Evolutionary conservation across 2,113 vertebrate genomes (phyloP).

Genomic region (Nothocercus julius): DNA sequence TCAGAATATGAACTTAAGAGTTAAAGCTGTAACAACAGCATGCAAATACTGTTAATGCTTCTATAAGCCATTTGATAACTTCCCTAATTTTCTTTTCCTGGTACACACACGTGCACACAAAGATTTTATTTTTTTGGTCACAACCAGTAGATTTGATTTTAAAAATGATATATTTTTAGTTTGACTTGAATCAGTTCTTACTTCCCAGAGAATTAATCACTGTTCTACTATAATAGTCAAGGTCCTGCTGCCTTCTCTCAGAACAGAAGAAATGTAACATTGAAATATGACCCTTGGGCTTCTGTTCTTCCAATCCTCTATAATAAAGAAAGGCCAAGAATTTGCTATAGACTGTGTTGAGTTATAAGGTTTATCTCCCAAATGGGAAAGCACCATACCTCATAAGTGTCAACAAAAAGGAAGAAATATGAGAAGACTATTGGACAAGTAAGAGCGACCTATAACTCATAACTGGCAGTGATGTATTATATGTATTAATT

Average conservation of each 20-base stretch:
- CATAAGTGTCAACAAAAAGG: conserved; percentile 43
- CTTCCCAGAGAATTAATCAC: conserved; percentile 70
- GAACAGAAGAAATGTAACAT: conserved; percentile 55
- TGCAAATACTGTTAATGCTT: background rate
- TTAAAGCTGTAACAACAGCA: background rate
- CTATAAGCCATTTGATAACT: background rate
- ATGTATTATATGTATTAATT: conserved; percentile 62
- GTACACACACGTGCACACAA: background rate
- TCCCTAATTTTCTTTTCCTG: background rate
- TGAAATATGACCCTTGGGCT: conserved; percentile 73
- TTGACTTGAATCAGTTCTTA: conserved; percentile 64
- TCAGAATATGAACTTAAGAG: background rate
- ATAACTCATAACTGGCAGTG: conserved; percentile 45
- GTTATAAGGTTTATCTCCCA: conserved; percentile 73
- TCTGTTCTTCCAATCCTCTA: conserved; percentile 60
- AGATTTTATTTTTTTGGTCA: background rate
- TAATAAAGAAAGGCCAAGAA: conserved; percentile 69
- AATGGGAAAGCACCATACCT: conserved; percentile 62
- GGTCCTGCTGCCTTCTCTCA: conserved; percentile 67
- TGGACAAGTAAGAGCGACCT: conserved; percentile 42
- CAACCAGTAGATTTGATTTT: conserved; percentile 45
- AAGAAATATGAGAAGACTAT: conserved; percentile 46
- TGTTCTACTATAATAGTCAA: conserved; percentile 69
- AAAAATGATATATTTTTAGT: conserved; percentile 33
- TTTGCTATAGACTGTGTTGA: conserved; percentile 67